These are phyloP conservation scores for Sycophila texana DNA, from an alignment of 2,888 invertebrate genomes.

Conservation along the genomic window DNA sequence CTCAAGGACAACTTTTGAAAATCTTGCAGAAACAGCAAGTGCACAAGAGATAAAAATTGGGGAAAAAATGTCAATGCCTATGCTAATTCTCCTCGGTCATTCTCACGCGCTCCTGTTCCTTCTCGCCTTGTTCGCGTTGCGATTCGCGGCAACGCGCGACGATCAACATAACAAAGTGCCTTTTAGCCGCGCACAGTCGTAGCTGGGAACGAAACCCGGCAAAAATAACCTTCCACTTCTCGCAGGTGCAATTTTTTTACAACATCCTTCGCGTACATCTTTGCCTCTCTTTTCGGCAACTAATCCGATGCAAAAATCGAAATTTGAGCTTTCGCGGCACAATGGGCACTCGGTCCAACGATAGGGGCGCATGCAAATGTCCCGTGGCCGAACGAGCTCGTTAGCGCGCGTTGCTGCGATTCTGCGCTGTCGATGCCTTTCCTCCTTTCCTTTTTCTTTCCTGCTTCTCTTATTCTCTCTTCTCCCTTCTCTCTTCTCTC, in stretches of 20 bases:
- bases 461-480: no score
- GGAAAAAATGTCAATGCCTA: no score
- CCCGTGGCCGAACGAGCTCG: not conserved
- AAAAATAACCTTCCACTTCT: constrained; percentile 11
- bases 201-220: constrained; percentile 25
- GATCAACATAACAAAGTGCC: constrained; percentile 52
- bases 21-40: no score
- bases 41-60: no score
- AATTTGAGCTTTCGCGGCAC: not conserved
- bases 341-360: not conserved
- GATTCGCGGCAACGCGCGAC: not conserved
- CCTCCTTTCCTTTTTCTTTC: no score
- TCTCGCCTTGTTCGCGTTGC: constrained; percentile 33
- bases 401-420: not conserved
- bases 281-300: not conserved
- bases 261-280: not conserved
- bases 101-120: constrained; percentile 50
- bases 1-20: no score
- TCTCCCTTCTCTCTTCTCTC: no score
- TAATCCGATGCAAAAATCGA: constrained; percentile 26
- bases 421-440: not conserved
- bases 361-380: constrained; percentile 17
- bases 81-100: constrained; percentile 50
- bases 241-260: constrained; percentile 3
- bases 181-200: constrained; percentile 9